phyloP scores from a whole-genome alignment of 2,888 invertebrate species.

The Toxonevra muliebris region DNA sequence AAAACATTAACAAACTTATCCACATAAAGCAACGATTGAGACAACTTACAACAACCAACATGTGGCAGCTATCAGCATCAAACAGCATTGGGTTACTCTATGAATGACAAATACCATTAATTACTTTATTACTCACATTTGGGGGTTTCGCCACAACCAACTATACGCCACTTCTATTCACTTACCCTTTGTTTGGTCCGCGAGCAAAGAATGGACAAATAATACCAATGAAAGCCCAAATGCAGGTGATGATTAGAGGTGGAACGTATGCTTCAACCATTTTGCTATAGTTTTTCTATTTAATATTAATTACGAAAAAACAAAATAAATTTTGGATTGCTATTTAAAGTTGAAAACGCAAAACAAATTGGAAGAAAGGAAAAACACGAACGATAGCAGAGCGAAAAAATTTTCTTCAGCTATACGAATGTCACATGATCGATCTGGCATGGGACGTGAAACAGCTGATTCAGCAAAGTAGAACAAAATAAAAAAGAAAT shows the following conservation, averaged over 20 bases:
- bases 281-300: conserved; percentile 30
- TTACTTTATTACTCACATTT: not conserved
- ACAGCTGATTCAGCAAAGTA: conserved; percentile 26
- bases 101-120: conserved; percentile 15
- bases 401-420: conserved; percentile 23
- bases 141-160: not conserved
- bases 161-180: conserved; percentile 1
- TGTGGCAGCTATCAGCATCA: conserved; percentile 61
- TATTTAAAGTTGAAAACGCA: conserved; percentile 13
- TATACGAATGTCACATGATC: conserved; percentile 41
- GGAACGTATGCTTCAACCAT: conserved; percentile 58
- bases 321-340: conserved; percentile 22
- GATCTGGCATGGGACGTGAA: conserved; percentile 32
- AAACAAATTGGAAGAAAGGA: conserved; percentile 18
- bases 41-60: conserved; percentile 63
- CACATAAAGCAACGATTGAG: not conserved
- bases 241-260: conserved; percentile 55
- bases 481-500: not conserved
- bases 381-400: conserved; percentile 23
- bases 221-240: conserved; percentile 60
- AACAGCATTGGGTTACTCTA: conserved; percentile 61
- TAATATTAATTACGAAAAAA: conserved; percentile 23
- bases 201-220: conserved; percentile 60
- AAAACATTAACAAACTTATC: conserved; percentile 20
- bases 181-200: conserved; percentile 61